A percentile compares a stretch with the other conserved stretches of the same genome.
phyloP scores from a whole-genome alignment of 2,888 invertebrate genomes.

The Cyaniris semiargus region DNA sequence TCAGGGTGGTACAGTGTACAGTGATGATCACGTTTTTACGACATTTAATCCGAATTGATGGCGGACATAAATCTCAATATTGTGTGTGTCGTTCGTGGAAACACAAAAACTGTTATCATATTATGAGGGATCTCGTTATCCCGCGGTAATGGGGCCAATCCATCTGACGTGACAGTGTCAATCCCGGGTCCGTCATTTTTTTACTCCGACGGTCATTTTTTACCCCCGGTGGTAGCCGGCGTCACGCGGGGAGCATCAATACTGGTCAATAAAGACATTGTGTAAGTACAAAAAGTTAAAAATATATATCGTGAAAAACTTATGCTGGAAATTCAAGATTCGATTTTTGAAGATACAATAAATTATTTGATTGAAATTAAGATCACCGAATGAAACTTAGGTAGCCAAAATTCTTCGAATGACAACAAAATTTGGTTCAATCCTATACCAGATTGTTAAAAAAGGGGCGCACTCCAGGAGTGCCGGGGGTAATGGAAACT shows the following conservation, averaged over 20 bases:
- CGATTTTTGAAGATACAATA: background rate
- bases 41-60: constrained; percentile 21
- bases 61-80: constrained; percentile 17
- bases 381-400: background rate
- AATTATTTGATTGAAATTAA: background rate
- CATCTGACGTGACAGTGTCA: constrained; percentile 30
- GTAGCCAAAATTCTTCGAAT: no score
- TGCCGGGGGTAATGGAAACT: no score
- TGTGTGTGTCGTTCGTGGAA: constrained; percentile 16
- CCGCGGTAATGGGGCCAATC: constrained; percentile 25
- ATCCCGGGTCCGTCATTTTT: constrained; percentile 22
- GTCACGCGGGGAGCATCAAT: constrained; percentile 26
- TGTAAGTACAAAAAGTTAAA: constrained; percentile 31
- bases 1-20: background rate
- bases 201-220: background rate
- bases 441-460: no score
- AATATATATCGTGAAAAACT: background rate
- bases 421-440: no score
- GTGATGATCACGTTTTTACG: background rate
- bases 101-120: constrained; percentile 27
- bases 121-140: constrained; percentile 21
- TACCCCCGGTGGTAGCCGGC: constrained; percentile 13
- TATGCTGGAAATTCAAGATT: background rate
- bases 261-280: constrained; percentile 17
- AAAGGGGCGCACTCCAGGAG: no score